Base-by-base conservation (phyloP, 2,797 vertebrate genomes). In the Thripadectes ignobilis region DNA sequence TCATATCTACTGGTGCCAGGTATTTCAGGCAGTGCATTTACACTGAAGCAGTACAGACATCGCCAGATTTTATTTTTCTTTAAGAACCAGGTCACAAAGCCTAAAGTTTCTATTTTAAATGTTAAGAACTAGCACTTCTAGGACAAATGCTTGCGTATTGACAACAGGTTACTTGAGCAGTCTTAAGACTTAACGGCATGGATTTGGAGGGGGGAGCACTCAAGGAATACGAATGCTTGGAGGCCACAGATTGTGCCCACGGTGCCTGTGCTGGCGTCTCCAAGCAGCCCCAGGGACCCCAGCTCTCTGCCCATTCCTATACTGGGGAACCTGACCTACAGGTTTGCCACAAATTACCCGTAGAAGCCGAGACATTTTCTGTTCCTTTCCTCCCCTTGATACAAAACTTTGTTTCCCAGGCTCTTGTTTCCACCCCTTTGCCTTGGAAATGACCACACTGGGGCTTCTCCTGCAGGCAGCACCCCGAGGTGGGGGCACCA, bases 281-380 rank as follows among this genome's bases (percentile, higher is more conserved):
- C 52, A 63, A 36, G 27, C 16, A 23, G 15, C 2, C 14, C 14
- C 41, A 1, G 0, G 0, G 15, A 62, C 7, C 39, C 22, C 91
- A 66, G 14, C 19, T 22, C 10, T 5, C 32, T 15, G 7, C 12
- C 12, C 55, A 13, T 13, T 26, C 0, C 0, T 4, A 0, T 0
- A 12, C n/a, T 0, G 0, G 51, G 24, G 73, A 62, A 36, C 20
- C 36, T 2, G 22, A 54, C 17, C 55, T 17, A 46, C 39, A 38
- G 29, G 6, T 68, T 36, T 46, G 32, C 20, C 34, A 58, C 32
- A 4, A 17, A 51, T 1, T 13, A 22, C 29, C 30, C 21, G 34
- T 1, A 66, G 9, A 38, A 84, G 7, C 26, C 34, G 26, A 43
- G 24, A 5, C 4, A 15, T 36, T 43, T 39, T 58, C 0, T 1